Evolutionary conservation across 2,888 invertebrate species (phyloP).

Genomic region (Chloroclystis v-ata): DNA sequence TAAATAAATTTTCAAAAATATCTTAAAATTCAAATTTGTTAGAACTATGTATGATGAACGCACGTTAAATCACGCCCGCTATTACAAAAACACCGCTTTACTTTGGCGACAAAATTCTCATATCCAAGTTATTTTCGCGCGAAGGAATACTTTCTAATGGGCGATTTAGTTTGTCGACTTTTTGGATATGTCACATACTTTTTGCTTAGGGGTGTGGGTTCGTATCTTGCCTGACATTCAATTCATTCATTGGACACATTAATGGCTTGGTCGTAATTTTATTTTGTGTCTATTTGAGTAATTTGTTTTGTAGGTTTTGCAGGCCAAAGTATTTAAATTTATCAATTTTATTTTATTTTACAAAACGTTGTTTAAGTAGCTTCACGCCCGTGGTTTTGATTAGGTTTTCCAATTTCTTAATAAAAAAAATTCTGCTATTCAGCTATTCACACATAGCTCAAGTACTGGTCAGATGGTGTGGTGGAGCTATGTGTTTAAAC

Average conservation of each 20-base stretch:
- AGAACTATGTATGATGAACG: no score
- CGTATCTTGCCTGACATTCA: neutral
- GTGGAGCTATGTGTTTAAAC: no score
- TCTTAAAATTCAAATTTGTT: no score
- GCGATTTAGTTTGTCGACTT: conserved; percentile 13
- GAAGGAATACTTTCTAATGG: conserved; percentile 12
- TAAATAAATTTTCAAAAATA: no score
- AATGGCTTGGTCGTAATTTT: conserved; percentile 8
- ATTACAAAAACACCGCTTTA: neutral
- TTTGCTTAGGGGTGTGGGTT: conserved; percentile 9
- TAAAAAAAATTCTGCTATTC: no score
- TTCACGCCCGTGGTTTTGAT: no score
- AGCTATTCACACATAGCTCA: no score
- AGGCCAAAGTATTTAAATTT: no score
- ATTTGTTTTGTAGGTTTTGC: neutral
- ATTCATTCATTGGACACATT: conserved; percentile 15
- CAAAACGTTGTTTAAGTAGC: no score
- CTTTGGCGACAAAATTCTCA: conserved; percentile 26
- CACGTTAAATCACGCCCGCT: neutral
- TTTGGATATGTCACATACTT: conserved; percentile 10
- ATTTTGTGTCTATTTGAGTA: conserved; percentile 1
- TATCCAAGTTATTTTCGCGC: conserved; percentile 17
- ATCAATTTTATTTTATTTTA: no score
- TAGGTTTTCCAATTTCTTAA: no score
- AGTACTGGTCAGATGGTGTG: no score